Percentiles rank a stretch among this genome's conserved stretches.
Evolutionary conservation across 2,797 vertebrate species (phyloP).

Genomic region (Cyprinodon diabolis): DNA sequence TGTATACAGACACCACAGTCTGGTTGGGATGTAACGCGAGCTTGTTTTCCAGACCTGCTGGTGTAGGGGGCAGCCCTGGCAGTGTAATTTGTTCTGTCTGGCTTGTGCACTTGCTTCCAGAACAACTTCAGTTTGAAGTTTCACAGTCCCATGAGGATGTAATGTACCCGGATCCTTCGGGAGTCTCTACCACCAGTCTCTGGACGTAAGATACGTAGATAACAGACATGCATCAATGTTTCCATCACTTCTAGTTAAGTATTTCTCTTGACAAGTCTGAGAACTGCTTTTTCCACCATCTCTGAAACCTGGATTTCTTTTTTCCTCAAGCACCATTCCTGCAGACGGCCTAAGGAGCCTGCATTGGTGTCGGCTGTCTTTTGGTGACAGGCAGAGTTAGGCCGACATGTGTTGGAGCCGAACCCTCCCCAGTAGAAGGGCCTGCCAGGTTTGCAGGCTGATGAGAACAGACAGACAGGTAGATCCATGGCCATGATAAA

Average conservation of each 20-base stretch:
- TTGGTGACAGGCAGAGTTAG: conserved; percentile 59
- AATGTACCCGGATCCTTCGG: conserved; percentile 43
- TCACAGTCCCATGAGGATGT: conserved; percentile 29
- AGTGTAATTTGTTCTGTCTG: conserved; percentile 73
- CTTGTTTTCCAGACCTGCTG: conserved; percentile 36
- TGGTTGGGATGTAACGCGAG: conserved; percentile 53
- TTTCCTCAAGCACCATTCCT: conserved; percentile 16
- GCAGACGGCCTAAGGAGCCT: conserved; percentile 13
- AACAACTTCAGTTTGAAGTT: conserved; percentile 35
- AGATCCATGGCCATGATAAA: conserved; percentile 56
- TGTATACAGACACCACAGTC: conserved; percentile 36
- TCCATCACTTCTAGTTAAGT: conserved; percentile 57
- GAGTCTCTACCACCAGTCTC: conserved; percentile 41
- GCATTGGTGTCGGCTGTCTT: conserved; percentile 60
- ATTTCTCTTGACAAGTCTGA: conserved; percentile 49
- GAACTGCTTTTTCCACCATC: conserved; percentile 4
- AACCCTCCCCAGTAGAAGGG: conserved; percentile 33
- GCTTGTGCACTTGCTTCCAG: conserved; percentile 56
- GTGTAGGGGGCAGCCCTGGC: conserved; percentile 7
- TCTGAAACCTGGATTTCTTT: conserved; percentile 34
- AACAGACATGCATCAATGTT: conserved; percentile 49
- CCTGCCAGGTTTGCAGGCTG: conserved; percentile 43
- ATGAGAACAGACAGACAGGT: conserved; percentile 72
- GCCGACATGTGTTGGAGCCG: conserved; percentile 52
- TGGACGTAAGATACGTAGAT: conserved; percentile 59